Conservation (phyloP, 2,797 vertebrate genomes). For the Pseudochirops corinnae region DNA sequence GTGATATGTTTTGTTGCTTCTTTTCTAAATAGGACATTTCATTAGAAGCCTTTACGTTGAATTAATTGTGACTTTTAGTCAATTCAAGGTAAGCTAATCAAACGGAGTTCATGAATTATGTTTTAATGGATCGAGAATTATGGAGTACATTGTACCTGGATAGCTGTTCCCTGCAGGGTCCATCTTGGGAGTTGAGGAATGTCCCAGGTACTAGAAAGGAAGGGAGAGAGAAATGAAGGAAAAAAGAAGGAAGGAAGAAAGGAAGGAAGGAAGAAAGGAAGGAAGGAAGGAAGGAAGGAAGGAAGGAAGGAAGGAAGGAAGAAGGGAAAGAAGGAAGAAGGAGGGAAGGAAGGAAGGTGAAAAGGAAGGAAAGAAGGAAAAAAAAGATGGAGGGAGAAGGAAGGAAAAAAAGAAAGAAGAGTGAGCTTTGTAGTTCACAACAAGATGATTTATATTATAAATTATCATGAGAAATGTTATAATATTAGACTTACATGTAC, state of each 20-base stretch:
- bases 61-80: neutral
- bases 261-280: neutral
- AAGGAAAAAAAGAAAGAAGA: neutral
- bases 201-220: neutral
- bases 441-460: slow-evolving; percentile 1
- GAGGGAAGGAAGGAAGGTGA: no score
- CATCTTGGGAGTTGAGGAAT: neutral
- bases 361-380: neutral
- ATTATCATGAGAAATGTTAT: slow-evolving; percentile 11
- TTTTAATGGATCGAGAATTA: neutral
- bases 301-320: neutral
- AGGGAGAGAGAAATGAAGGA: neutral
- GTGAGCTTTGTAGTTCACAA: neutral
- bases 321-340: neutral
- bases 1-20: neutral
- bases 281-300: no score
- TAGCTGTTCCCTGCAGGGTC: neutral
- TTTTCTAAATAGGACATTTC: neutral
- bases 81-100: neutral
- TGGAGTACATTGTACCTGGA: neutral
- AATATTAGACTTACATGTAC: slow-evolving; percentile 43
- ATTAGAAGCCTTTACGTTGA: neutral
- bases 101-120: neutral
- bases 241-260: no score
- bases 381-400: no score